Percentiles rank a stretch among this genome's conserved stretches.
Evolutionary conservation across 1,140 invertebrate genomes (phyloP).

Genomic region (Monochamus saltuarius): DNA sequence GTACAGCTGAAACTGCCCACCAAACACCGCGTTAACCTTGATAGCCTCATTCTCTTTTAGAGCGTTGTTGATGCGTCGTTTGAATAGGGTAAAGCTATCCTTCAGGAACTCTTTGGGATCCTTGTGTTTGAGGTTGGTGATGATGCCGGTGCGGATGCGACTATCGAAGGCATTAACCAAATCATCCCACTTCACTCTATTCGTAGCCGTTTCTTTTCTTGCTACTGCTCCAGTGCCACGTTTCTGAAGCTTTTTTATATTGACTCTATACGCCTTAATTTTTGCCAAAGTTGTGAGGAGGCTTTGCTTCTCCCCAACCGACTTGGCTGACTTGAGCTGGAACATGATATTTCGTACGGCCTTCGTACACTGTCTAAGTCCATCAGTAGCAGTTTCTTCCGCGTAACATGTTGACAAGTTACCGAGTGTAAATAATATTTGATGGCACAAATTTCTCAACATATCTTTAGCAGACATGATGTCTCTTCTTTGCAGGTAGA

Average conservation of each 20-base stretch:
- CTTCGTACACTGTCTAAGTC: no score
- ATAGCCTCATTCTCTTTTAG: neutral
- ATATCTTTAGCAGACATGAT: no score
- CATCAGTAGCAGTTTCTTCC: no score
- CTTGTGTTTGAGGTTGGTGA: conserved; percentile 16
- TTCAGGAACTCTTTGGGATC: conserved; percentile 16
- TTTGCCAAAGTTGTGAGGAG: neutral
- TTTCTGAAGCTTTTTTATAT: neutral
- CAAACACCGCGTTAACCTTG: conserved; percentile 14
- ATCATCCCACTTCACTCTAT: conserved; percentile 17
- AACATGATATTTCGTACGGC: no score
- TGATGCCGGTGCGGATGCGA: conserved; percentile 17
- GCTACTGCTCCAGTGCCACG: neutral
- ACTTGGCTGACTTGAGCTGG: no score
- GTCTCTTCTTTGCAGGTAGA: no score
- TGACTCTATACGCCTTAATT: neutral
- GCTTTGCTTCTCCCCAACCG: no score
- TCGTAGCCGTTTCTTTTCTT: conserved; percentile 3
- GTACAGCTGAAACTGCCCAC: neutral
- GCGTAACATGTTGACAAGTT: no score
- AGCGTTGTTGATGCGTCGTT: no score
- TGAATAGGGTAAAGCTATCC: no score
- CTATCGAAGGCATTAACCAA: conserved; percentile 8
- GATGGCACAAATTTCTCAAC: no score
- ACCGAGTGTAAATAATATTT: no score